Conservation (phyloP, 2,797 vertebrate genomes). For the Xyrichtys novacula region DNA sequence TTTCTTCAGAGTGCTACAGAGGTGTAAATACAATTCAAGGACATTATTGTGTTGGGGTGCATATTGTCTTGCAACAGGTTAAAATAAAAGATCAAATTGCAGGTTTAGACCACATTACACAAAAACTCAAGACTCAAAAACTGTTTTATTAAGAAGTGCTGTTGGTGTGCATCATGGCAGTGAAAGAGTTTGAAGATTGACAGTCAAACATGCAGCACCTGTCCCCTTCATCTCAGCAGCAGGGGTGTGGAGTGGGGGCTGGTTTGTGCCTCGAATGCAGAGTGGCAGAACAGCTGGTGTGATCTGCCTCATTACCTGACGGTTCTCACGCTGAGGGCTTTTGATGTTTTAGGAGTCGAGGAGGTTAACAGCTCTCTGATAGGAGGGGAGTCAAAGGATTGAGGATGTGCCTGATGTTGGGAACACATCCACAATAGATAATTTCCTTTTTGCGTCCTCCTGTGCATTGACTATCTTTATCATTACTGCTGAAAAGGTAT, state of each 20-base stretch:
- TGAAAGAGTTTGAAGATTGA: slow-evolving; percentile 9
- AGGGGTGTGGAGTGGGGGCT: background rate
- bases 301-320: slow-evolving; percentile 12
- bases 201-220: slow-evolving; percentile 22
- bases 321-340: slow-evolving; percentile 11
- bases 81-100: too few species aligned
- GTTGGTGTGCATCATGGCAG: slow-evolving; percentile 8
- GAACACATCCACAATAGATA: background rate
- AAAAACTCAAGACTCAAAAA: too few species aligned
- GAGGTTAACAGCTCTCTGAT: slow-evolving; percentile 2
- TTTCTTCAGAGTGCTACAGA: too few species aligned
- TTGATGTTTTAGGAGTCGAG: slow-evolving; percentile 32
- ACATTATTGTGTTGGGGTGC: too few species aligned
- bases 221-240: slow-evolving; percentile 26
- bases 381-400: slow-evolving; percentile 11
- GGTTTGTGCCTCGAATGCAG: slow-evolving; percentile 9
- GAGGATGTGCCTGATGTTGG: slow-evolving; percentile 29
- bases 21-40: too few species aligned
- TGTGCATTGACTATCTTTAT: background rate
- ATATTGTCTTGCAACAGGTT: too few species aligned
- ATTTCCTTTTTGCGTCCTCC: background rate
- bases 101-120: background rate
- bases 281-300: slow-evolving; percentile 13
- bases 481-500: background rate
- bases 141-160: too few species aligned